A percentile compares a stretch with the other conserved stretches of the same genome.
These are phyloP conservation scores for Drosophila parthenogenetica DNA, from an alignment of 2,888 invertebrate species.

Conservation along the genomic window DNA sequence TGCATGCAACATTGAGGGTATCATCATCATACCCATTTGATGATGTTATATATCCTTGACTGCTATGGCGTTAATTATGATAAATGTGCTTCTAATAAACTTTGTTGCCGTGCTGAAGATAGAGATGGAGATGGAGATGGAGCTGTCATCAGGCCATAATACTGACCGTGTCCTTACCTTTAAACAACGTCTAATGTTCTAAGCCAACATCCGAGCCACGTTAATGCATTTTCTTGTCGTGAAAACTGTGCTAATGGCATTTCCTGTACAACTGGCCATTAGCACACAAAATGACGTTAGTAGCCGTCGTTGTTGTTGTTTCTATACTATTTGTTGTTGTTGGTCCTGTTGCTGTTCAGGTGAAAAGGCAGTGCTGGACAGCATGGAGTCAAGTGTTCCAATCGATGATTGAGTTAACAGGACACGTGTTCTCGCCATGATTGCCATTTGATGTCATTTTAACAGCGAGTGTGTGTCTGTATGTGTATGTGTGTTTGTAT, in stretches of 20 bases:
- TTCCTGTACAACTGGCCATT: constrained; percentile 69
- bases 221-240: constrained; percentile 67
- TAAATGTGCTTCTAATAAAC: constrained; percentile 72
- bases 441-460: constrained; percentile 68
- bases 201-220: constrained; percentile 35
- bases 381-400: constrained; percentile 32
- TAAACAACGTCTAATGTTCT: constrained; percentile 5
- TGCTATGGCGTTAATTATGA: constrained; percentile 68
- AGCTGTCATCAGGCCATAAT: constrained; percentile 41
- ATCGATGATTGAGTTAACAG: constrained; percentile 46
- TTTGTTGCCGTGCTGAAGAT: constrained; percentile 14
- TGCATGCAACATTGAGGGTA: constrained; percentile 34
- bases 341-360: constrained; percentile 33
- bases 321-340: constrained; percentile 12
- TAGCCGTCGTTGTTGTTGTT: constrained; percentile 12
- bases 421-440: constrained; percentile 62
- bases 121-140: neutral
- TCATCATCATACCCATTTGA: constrained; percentile 4
- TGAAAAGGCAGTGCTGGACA: constrained; percentile 25
- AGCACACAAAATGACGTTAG: constrained; percentile 55
- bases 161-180: constrained; percentile 14
- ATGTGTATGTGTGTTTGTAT: constrained; percentile 4
- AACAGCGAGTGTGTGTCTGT: constrained; percentile 6
- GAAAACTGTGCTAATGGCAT: constrained; percentile 68
- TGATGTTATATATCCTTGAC: constrained; percentile 16